Evolutionary conservation across 2,797 vertebrate species (phyloP).

Genomic region (Sciurus vulgaris): DNA sequence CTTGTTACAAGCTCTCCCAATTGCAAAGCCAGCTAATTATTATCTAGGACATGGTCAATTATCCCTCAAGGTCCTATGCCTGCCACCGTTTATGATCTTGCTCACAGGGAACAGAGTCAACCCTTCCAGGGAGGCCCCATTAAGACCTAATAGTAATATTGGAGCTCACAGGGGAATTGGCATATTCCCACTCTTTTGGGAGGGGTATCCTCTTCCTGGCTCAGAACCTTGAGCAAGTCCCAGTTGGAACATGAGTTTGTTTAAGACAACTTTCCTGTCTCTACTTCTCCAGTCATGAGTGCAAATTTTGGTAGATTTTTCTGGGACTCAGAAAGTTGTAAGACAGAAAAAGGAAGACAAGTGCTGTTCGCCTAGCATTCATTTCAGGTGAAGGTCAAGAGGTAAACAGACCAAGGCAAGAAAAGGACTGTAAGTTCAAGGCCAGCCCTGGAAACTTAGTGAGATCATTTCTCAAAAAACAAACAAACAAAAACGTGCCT

Average conservation of each 20-base stretch:
- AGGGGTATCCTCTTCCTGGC: not conserved
- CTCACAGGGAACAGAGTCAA: slow-evolving; percentile 50
- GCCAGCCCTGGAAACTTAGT: not conserved
- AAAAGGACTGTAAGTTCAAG: not conserved
- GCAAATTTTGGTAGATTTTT: not conserved
- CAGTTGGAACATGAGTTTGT: not conserved
- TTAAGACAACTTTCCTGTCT: not conserved
- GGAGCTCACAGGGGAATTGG: not conserved
- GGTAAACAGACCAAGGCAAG: not conserved
- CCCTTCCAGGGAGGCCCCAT: not conserved
- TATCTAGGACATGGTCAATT: slow-evolving; percentile 75
- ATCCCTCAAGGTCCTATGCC: slow-evolving; percentile 65
- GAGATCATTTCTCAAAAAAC: not conserved
- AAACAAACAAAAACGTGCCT: not conserved
- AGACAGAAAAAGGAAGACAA: not conserved
- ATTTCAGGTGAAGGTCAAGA: not conserved
- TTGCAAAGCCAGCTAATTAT: slow-evolving; percentile 81
- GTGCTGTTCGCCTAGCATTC: not conserved
- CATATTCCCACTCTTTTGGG: not conserved
- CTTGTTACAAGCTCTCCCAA: slow-evolving; percentile 73
- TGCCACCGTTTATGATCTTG: slow-evolving; percentile 19
- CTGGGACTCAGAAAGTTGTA: not conserved
- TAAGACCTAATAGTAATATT: not conserved
- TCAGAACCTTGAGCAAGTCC: not conserved
- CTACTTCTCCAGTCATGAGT: not conserved